phyloP scores from a whole-genome alignment of 2,113 vertebrate species.

The Myrmophylax atrothorax region DNA sequence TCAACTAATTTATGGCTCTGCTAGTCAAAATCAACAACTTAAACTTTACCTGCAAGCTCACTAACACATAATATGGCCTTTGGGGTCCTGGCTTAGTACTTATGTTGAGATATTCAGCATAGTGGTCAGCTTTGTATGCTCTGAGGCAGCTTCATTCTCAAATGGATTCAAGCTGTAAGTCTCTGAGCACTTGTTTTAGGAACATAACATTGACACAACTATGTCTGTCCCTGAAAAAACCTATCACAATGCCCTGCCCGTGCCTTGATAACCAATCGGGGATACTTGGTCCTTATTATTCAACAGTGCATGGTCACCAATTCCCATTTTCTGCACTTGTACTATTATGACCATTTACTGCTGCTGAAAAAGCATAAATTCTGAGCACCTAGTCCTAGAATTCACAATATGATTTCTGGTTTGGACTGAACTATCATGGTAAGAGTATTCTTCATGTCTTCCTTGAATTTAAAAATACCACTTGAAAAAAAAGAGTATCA shows the following conservation, averaged over 20 bases:
- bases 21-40: constrained; percentile 39
- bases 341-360: not conserved
- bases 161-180: not conserved
- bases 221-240: not conserved
- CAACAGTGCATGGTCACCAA: not conserved
- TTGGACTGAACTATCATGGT: not conserved
- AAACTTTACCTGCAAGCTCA: not conserved
- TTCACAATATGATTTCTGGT: not conserved
- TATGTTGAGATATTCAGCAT: not conserved
- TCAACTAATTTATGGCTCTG: constrained; percentile 1
- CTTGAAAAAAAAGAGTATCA: not conserved
- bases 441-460: not conserved
- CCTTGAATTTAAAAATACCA: not conserved
- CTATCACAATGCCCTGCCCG: not conserved
- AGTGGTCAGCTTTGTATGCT: not conserved
- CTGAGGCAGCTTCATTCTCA: not conserved
- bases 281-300: not conserved
- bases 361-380: not conserved
- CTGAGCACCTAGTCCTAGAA: not conserved
- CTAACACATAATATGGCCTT: not conserved
- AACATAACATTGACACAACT: not conserved
- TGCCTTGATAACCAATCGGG: not conserved
- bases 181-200: not conserved
- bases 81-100: not conserved
- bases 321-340: not conserved